A percentile compares a stretch with the other conserved stretches of the same genome.
phyloP scores from a whole-genome alignment of 2,888 invertebrate genomes.

The Zygothrica quintamaculata region DNA sequence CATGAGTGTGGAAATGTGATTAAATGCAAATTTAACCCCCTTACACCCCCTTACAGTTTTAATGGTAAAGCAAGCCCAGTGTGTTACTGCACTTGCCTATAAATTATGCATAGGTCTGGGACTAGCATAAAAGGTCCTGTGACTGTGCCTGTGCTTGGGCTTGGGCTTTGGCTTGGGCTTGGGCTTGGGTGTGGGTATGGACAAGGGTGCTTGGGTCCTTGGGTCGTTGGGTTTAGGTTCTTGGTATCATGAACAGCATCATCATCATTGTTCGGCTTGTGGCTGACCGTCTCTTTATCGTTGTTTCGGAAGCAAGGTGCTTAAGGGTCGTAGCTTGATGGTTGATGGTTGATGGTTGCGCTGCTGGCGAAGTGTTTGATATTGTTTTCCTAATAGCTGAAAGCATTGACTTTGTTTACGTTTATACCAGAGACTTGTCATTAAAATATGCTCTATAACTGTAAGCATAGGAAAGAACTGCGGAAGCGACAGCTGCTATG shows the following conservation, averaged over 20 bases:
- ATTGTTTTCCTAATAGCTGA: slow-evolving; percentile 71
- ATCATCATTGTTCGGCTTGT: slow-evolving; percentile 48
- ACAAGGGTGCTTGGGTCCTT: no score
- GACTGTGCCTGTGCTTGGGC: slow-evolving; percentile 10
- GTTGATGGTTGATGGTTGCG: slow-evolving; percentile 43
- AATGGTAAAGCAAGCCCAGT: slow-evolving; percentile 5
- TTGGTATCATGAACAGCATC: slow-evolving; percentile 39
- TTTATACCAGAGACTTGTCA: slow-evolving; percentile 37
- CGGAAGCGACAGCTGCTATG: slow-evolving; percentile 24
- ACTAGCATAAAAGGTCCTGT: no score
- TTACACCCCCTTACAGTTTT: no score
- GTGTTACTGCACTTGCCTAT: slow-evolving; percentile 45
- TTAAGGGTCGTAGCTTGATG: slow-evolving; percentile 12
- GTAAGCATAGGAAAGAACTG: slow-evolving; percentile 15
- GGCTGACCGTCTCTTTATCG: slow-evolving; percentile 54
- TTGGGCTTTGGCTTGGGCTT: background rate
- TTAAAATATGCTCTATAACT: slow-evolving; percentile 44
- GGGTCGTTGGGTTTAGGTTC: background rate
- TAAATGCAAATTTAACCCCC: slow-evolving; percentile 65
- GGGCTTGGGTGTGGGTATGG: background rate
- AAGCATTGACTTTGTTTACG: slow-evolving; percentile 64
- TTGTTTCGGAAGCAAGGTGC: slow-evolving; percentile 16
- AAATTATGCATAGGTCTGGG: slow-evolving; percentile 70
- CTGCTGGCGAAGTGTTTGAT: slow-evolving; percentile 58
- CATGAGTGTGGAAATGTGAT: slow-evolving; percentile 75